Percentiles rank a stretch among this genome's conserved stretches.
Conservation (phyloP, 2,797 vertebrate genomes). For the Sebastes minor region DNA sequence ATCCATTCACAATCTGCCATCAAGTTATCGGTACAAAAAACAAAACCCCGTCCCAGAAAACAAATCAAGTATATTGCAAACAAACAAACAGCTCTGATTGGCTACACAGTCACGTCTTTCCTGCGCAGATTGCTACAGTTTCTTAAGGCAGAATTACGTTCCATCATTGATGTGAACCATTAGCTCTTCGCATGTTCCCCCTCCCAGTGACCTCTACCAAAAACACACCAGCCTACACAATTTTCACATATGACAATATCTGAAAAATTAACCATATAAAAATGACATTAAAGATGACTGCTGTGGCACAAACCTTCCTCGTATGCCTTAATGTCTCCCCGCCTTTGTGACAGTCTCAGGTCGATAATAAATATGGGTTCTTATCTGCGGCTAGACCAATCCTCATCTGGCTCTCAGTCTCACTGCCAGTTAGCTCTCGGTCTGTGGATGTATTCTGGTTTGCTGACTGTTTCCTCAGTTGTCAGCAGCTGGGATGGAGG, state of each 20-base stretch:
- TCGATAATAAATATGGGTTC: conserved; percentile 45
- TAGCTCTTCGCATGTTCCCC: background rate
- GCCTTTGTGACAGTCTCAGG: conserved; percentile 21
- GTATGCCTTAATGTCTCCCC: background rate
- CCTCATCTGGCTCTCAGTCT: conserved; percentile 21
- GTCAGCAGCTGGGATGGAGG: conserved; percentile 43
- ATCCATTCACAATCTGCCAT: background rate
- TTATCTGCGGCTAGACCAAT: conserved; percentile 6
- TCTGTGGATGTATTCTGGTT: background rate
- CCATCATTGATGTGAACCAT: conserved; percentile 18
- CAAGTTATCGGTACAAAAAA: conserved; percentile 26
- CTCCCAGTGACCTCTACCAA: conserved; percentile 15
- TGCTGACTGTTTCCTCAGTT: conserved; percentile 45
- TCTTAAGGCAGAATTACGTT: conserved; percentile 66
- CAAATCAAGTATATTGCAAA: conserved; percentile 14
- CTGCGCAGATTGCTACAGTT: conserved; percentile 50
- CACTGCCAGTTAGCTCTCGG: conserved; percentile 1
- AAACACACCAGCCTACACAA: conserved; percentile 20
- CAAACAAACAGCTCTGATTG: conserved; percentile 30
- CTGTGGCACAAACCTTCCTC: conserved; percentile 20
- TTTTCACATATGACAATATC: conserved; percentile 24
- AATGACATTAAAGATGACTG: conserved; percentile 8
- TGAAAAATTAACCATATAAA: conserved; percentile 24
- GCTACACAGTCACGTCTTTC: conserved; percentile 11
- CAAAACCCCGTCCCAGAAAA: background rate